These are phyloP conservation scores for Naso thynnoides DNA, from an alignment of 2,797 vertebrate genomes.

Conservation along the genomic window DNA sequence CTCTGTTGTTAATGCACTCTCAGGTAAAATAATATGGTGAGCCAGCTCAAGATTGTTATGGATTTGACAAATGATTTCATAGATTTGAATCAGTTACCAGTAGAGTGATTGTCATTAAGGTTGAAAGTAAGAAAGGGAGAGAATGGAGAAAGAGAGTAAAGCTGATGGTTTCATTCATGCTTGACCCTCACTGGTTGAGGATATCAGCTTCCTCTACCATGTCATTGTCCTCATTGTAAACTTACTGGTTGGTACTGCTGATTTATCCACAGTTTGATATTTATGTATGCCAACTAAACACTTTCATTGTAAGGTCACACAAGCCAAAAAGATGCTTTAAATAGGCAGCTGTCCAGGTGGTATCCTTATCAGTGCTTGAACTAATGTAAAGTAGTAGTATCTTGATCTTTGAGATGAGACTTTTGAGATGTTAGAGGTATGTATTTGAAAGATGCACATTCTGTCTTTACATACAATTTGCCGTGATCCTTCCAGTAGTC, in stretches of 20 bases:
- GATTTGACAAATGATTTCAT: not conserved
- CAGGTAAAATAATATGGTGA: not conserved
- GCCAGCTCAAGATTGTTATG: not conserved
- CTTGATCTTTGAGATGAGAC: no score
- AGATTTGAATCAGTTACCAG: not conserved
- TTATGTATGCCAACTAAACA: not conserved
- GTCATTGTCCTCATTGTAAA: not conserved
- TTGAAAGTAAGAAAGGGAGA: not conserved
- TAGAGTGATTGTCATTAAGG: not conserved
- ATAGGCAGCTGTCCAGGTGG: not conserved
- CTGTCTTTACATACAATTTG: not conserved
- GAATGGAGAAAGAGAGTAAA: not conserved
- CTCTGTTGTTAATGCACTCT: not conserved
- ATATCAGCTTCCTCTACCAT: not conserved
- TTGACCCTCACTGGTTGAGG: not conserved
- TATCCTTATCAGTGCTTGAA: not conserved
- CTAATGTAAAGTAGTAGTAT: no score
- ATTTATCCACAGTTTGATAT: not conserved
- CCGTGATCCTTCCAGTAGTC: not conserved
- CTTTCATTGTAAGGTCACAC: no score
- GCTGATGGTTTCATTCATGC: not conserved
- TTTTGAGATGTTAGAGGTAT: not conserved
- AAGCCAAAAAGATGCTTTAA: not conserved
- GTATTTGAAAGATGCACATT: not conserved
- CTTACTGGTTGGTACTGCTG: not conserved